These are phyloP conservation scores for Neoarius graeffei DNA, from an alignment of 2,113 vertebrate genomes.

Conservation along the genomic window DNA sequence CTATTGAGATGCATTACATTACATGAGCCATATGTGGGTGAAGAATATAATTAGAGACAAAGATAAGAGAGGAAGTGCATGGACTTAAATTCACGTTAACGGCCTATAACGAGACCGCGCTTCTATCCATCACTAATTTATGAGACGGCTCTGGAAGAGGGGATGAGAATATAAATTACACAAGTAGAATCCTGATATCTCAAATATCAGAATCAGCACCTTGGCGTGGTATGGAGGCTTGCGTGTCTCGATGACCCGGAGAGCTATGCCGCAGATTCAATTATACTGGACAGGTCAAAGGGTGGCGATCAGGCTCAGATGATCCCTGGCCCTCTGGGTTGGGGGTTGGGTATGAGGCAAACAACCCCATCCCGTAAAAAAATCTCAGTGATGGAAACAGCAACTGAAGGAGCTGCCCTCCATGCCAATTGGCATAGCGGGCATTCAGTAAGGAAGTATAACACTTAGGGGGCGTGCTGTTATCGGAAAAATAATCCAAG, in stretches of 20 bases:
- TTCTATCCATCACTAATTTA: neutral
- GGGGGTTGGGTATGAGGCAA: no score
- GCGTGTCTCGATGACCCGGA: no score
- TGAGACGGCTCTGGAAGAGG: neutral
- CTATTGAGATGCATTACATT: neutral
- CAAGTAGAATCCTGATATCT: neutral
- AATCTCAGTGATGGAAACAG: no score
- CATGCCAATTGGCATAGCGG: no score
- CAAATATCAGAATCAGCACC: neutral
- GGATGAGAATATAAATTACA: neutral
- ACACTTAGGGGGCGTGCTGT: neutral
- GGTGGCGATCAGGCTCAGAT: no score
- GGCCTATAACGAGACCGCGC: neutral
- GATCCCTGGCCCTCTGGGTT: no score
- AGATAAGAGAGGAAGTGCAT: constrained; percentile 1
- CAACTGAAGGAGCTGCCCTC: no score
- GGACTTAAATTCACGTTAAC: neutral
- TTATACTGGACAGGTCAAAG: no score
- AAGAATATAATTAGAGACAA: neutral
- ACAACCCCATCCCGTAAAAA: no score
- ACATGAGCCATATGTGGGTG: constrained; percentile 2
- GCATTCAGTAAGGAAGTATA: neutral
- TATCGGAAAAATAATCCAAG: neutral
- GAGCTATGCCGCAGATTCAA: no score
- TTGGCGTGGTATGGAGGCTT: neutral